Evolutionary conservation across 2,888 invertebrate species (phyloP).

Genomic region (Noctua janthe): DNA sequence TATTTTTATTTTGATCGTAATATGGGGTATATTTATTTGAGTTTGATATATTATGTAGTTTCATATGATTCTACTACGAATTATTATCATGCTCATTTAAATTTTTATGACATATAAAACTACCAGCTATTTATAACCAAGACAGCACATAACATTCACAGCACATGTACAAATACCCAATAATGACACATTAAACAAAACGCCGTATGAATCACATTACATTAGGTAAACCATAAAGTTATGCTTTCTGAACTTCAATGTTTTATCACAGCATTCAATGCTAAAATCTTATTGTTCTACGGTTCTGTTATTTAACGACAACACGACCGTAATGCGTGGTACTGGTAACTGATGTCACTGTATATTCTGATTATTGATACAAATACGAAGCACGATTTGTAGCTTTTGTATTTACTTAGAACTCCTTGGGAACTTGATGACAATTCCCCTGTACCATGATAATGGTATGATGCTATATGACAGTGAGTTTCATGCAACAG

Average conservation of each 20-base stretch:
- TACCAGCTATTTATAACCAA: neutral
- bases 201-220: slow-evolving; percentile 56
- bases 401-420: slow-evolving; percentile 37
- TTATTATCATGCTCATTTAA: neutral
- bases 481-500: neutral
- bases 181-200: slow-evolving; percentile 47
- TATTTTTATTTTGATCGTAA: neutral
- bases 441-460: neutral
- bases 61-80: neutral
- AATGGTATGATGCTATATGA: neutral
- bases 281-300: slow-evolving; percentile 62
- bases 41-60: neutral
- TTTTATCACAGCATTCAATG: slow-evolving; percentile 67
- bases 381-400: slow-evolving; percentile 41
- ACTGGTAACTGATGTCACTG: slow-evolving; percentile 40
- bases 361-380: slow-evolving; percentile 52
- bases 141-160: neutral
- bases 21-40: neutral
- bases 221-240: slow-evolving; percentile 54
- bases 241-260: slow-evolving; percentile 63
- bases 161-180: slow-evolving; percentile 25
- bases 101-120: neutral
- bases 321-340: slow-evolving; percentile 30
- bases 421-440: slow-evolving; percentile 9
- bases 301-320: slow-evolving; percentile 61